Percentiles rank a stretch among this genome's conserved stretches.
Conservation (phyloP, 2,888 invertebrate genomes). For the Bimastos eiseni region DNA sequence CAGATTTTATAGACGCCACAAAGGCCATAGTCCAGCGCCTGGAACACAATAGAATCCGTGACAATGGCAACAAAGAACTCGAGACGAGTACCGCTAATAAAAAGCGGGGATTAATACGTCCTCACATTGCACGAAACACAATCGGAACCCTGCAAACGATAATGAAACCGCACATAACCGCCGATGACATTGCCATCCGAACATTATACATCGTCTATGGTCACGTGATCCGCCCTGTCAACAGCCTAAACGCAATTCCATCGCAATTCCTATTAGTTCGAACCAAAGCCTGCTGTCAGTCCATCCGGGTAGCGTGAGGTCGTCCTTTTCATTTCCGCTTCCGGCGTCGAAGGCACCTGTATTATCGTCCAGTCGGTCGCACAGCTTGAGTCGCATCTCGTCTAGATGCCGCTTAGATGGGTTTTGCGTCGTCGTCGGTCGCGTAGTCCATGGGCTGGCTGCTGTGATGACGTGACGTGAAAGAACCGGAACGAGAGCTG, state of each 20-base stretch:
- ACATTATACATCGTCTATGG: not conserved
- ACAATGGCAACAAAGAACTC: not conserved
- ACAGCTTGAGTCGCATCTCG: not conserved
- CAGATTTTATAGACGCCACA: not conserved
- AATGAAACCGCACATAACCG: not conserved
- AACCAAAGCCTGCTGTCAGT: not conserved
- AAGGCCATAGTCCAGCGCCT: not conserved
- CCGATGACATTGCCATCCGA: not conserved
- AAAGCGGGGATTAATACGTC: not conserved
- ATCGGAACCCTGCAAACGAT: not conserved
- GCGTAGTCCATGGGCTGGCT: too few relatives aligned
- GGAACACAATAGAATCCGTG: not conserved
- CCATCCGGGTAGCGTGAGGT: not conserved
- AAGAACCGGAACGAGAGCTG: not conserved
- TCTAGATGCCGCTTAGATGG: not conserved
- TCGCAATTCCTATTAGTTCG: not conserved
- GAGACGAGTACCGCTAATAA: not conserved
- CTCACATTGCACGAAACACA: not conserved
- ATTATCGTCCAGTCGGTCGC: not conserved
- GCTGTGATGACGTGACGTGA: not conserved
- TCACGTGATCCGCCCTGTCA: not conserved
- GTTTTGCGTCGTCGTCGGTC: not conserved
- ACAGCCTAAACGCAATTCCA: not conserved
- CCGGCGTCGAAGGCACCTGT: not conserved
- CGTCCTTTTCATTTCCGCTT: not conserved